Base-by-base conservation (phyloP, 1,140 invertebrate species). In the Drosophila erecta region DNA sequence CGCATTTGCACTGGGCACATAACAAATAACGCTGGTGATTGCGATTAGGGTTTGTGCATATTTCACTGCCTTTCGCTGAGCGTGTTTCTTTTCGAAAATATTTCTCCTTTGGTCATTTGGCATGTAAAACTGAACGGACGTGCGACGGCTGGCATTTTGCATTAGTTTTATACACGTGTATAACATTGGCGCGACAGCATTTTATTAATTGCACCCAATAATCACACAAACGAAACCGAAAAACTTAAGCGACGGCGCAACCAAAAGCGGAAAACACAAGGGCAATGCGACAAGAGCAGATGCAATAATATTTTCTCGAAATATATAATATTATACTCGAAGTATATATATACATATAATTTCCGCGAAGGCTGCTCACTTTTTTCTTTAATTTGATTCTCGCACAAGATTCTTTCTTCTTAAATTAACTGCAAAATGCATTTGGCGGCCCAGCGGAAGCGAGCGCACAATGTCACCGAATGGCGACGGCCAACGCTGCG, bases 161-260 rank as follows among this genome's bases (percentile, higher is more conserved):
- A 57, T 76, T 76, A 79, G 49, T 76, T 69, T 62, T 2, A 44
- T 43, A 10, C 20, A 11, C 11, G 4, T 20, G 20, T 30, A 76
- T 71, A 66, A 77, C 61, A 71, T 71, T 87, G 67, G 56, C 83
- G 81, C 83, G 81, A 86, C 74, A 86, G 71, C 35, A 74, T 57
- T 87, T 86, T 70, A 73, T 69, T 66, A 79, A 73, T 51, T 58
- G 43, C 69, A 73, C 56, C 37, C 30, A 69, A 69, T 60, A 59
- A 62, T 67, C 69, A 70, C 75, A 72, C 4, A 61, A 62, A 61
- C 41, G 60, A 50, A 67, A 65, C 46, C 24, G 44, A 43, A 37
- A 53, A 80, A 80, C 53, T 54, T 40, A 72, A 72, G 10, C 40
- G 40, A 15, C 17, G 41, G 40, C 53, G 54, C 37, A 40, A 60